Conservation (phyloP, 1,140 invertebrate genomes). For the Cepaea nemoralis region DNA sequence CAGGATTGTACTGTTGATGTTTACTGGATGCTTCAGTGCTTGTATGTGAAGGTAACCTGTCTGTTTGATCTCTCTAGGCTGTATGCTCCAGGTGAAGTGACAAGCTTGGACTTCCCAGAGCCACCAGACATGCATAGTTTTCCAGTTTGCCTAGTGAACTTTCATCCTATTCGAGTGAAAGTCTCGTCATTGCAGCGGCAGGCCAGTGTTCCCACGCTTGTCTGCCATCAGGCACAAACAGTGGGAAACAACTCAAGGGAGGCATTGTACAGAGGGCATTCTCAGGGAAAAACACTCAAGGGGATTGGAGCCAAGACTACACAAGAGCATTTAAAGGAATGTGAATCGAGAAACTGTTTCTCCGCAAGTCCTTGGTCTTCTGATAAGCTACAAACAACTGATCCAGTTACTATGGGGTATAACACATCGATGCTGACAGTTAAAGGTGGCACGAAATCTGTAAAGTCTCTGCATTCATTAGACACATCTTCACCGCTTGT, state of each 20-base stretch:
- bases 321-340: not conserved
- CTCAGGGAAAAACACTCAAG: not conserved
- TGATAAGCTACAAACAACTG: not conserved
- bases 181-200: conserved; percentile 56
- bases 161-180: conserved; percentile 46
- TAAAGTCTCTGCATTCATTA: not conserved
- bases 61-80: conserved; percentile 65
- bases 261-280: no score
- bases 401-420: not conserved
- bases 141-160: conserved; percentile 77
- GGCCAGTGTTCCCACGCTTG: conserved; percentile 45
- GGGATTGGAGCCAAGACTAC: not conserved
- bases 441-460: not conserved
- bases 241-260: not conserved
- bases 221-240: conserved; percentile 26
- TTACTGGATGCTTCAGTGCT: no score
- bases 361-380: not conserved
- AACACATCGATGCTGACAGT: not conserved
- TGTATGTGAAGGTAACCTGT: no score
- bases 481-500: not conserved
- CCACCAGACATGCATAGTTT: conserved; percentile 86
- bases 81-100: conserved; percentile 75
- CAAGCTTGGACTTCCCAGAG: conserved; percentile 77
- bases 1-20: no score
- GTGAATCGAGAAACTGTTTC: not conserved